These are phyloP conservation scores for Macroglossus sobrinus DNA, from an alignment of 2,113 vertebrate species.

Conservation along the genomic window DNA sequence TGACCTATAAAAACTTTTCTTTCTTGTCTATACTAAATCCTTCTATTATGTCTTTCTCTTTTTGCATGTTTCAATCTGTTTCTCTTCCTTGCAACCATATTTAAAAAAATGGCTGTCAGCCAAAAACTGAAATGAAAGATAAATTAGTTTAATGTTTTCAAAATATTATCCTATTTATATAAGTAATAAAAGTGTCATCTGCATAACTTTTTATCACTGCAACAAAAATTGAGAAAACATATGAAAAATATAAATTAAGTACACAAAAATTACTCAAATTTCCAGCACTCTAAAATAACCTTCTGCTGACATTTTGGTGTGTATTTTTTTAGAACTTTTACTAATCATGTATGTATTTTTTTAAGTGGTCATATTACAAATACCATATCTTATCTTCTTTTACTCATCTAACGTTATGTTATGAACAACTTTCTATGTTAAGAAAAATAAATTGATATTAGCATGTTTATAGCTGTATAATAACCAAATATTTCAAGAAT, in stretches of 20 bases:
- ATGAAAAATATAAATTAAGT: background rate
- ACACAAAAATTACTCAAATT: background rate
- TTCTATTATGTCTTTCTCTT: background rate
- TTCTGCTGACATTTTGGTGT: background rate
- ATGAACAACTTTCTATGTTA: background rate
- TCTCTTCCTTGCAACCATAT: background rate
- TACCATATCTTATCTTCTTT: background rate
- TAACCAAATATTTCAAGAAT: background rate
- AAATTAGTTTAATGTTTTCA: background rate
- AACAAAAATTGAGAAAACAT: background rate
- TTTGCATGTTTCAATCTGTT: background rate
- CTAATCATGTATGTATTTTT: background rate
- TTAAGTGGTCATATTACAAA: background rate
- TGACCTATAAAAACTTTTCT: background rate
- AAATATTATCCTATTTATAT: background rate
- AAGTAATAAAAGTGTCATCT: background rate
- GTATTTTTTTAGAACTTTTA: background rate
- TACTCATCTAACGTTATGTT: background rate
- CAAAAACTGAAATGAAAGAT: background rate
- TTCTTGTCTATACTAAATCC: background rate
- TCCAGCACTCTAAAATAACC: background rate
- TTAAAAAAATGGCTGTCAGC: background rate
- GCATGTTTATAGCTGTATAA: background rate
- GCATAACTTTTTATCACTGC: background rate
- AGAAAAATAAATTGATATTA: background rate